Evolutionary conservation across 2,888 invertebrate species (phyloP).

Genomic region (Agelastica alni): DNA sequence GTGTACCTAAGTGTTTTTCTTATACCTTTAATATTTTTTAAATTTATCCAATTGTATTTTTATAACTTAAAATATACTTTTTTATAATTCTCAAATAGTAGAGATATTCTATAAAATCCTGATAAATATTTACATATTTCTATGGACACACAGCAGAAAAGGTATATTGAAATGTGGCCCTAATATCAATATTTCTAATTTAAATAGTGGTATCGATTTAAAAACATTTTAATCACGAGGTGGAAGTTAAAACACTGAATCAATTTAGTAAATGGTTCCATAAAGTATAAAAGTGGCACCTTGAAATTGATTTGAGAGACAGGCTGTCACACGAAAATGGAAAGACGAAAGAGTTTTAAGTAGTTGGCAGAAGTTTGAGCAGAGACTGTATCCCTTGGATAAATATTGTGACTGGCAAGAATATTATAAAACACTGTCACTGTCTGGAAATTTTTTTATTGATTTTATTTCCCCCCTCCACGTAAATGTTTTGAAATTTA

Average conservation of each 20-base stretch:
- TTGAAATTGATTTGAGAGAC: conserved; percentile 55
- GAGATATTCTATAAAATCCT: too few species aligned
- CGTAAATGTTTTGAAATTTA: too few species aligned
- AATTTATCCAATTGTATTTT: too few species aligned
- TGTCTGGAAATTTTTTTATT: conserved; percentile 28
- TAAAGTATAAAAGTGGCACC: conserved; percentile 50
- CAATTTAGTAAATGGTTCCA: conserved; percentile 52
- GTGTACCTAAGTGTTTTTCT: too few species aligned
- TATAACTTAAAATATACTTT: too few species aligned
- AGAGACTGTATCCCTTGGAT: conserved; percentile 52
- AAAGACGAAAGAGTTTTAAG: conserved; percentile 58
- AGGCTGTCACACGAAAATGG: conserved; percentile 56
- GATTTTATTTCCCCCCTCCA: conserved; percentile 22
- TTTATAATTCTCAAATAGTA: too few species aligned
- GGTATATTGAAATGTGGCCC: conserved; percentile 2
- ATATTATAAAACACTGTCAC: conserved; percentile 43
- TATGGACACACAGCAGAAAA: too few species aligned
- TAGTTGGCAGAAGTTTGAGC: conserved; percentile 57
- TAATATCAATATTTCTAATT: conserved; percentile 18
- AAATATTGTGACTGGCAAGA: conserved; percentile 54
- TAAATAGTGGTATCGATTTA: conserved; percentile 20
- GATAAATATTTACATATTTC: too few species aligned
- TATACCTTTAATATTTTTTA: too few species aligned
- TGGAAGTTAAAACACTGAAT: conserved; percentile 40
- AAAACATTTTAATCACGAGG: conserved; percentile 34